Evolutionary conservation across 2,888 invertebrate species (phyloP).

Genomic region (Azorinus chamasolen): DNA sequence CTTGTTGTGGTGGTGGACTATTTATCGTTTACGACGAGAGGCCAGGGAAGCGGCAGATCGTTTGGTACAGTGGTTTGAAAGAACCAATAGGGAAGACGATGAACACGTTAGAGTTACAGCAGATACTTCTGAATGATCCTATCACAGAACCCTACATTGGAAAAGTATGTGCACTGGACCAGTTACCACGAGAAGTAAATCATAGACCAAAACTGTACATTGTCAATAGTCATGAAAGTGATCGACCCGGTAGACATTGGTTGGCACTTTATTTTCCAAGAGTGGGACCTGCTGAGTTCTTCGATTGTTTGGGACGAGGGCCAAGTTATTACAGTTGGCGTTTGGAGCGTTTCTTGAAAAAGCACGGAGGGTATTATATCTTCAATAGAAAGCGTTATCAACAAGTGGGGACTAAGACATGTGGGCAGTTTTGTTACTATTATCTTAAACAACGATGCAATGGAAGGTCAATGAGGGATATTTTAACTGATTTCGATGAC

Average conservation of each 20-base stretch:
- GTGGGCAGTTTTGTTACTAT: too few relatives aligned
- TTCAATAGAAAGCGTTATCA: too few relatives aligned
- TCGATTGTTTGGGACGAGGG: slow-evolving; percentile 35
- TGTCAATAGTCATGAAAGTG: slow-evolving; percentile 9
- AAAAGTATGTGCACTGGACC: not conserved
- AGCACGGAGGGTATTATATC: too few relatives aligned
- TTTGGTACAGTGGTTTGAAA: not conserved
- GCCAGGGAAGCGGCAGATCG: not conserved
- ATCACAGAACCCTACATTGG: not conserved
- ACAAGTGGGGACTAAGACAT: too few relatives aligned
- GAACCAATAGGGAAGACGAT: not conserved
- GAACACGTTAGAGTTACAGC: not conserved
- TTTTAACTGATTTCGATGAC: too few relatives aligned
- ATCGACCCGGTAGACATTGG: slow-evolving; percentile 26
- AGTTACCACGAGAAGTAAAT: not conserved
- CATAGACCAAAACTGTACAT: slow-evolving; percentile 11
- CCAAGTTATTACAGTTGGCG: slow-evolving; percentile 21
- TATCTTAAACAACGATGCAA: too few relatives aligned
- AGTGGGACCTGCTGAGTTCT: slow-evolving; percentile 43
- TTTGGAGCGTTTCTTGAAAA: too few relatives aligned
- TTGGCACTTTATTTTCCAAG: slow-evolving; percentile 22
- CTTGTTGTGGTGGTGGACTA: not conserved
- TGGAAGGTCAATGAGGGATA: too few relatives aligned
- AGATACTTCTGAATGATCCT: not conserved
- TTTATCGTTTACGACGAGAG: not conserved